Percentiles rank a stretch among this genome's conserved stretches.
These are phyloP conservation scores for Nymphicus hollandicus DNA, from an alignment of 2,113 vertebrate genomes.

Conservation along the genomic window DNA sequence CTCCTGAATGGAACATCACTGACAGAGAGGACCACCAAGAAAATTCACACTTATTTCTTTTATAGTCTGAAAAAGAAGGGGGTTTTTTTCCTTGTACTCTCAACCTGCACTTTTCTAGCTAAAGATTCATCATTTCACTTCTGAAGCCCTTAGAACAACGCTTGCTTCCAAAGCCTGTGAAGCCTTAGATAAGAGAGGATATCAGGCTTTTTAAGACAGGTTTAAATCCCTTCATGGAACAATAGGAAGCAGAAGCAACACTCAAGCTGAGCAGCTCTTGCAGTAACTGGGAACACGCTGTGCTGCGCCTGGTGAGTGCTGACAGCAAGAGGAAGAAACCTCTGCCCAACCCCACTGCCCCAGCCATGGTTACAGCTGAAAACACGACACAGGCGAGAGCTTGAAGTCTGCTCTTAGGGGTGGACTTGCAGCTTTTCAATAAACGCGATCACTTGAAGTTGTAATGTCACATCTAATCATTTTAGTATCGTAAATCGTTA, in stretches of 20 bases:
- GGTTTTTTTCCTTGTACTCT: background rate
- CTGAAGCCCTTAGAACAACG: fast-evolving
- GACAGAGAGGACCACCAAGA: background rate
- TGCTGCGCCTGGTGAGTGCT: background rate
- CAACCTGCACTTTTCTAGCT: background rate
- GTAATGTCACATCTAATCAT: background rate
- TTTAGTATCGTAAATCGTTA: background rate
- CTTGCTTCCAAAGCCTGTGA: background rate
- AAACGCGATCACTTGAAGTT: background rate
- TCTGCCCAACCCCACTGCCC: background rate
- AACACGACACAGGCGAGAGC: background rate
- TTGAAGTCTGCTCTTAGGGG: background rate
- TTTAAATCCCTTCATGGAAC: background rate
- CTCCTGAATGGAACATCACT: background rate
- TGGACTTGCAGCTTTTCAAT: background rate
- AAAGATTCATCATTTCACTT: background rate
- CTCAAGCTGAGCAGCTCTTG: background rate
- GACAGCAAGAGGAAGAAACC: background rate
- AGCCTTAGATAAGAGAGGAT: background rate
- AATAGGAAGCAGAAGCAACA: background rate
- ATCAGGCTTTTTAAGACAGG: background rate
- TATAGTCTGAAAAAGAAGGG: background rate
- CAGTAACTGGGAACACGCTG: background rate
- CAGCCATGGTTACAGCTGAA: background rate
- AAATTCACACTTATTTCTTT: background rate